A percentile compares a stretch with the other conserved stretches of the same genome.
Conservation (phyloP, 2,113 vertebrate genomes). For the Oncorhynchus mykiss region DNA sequence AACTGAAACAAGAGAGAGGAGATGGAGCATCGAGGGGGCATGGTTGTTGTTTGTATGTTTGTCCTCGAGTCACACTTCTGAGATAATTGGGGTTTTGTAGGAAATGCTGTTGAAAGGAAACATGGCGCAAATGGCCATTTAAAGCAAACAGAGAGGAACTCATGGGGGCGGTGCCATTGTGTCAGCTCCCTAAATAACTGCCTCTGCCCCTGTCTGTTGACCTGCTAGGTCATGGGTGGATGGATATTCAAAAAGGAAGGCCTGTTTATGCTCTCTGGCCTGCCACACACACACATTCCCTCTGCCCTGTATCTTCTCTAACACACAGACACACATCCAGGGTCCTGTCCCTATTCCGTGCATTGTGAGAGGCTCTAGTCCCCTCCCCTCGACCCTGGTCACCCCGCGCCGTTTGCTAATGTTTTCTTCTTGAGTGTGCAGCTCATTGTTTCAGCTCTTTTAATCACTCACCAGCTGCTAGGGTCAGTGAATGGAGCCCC, state of each 20-base stretch:
- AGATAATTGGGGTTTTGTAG: conserved; percentile 68
- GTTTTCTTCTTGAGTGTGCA: conserved; percentile 84
- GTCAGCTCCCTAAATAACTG: conserved; percentile 61
- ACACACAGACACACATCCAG: conserved; percentile 31
- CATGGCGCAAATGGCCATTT: conserved; percentile 68
- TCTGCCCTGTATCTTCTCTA: too few species aligned
- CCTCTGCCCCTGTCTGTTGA: conserved; percentile 60
- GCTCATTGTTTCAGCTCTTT: conserved; percentile 82
- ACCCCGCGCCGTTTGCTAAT: conserved; percentile 68
- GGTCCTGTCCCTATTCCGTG: not conserved
- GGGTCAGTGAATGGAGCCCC: conserved; percentile 83
- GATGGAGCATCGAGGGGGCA: conserved; percentile 13
- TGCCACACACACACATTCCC: conserved; percentile 30
- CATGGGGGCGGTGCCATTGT: conserved; percentile 58
- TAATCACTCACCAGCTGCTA: conserved; percentile 98
- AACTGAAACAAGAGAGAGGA: conserved; percentile 36
- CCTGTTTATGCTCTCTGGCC: conserved; percentile 69
- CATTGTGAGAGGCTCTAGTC: not conserved
- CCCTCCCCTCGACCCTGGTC: conserved; percentile 42
- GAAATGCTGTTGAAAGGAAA: conserved; percentile 67
- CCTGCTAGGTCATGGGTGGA: conserved; percentile 71
- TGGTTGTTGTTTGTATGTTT: conserved; percentile 58
- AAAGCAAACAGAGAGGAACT: conserved; percentile 68
- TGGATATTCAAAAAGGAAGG: conserved; percentile 71
- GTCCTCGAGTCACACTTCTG: conserved; percentile 63